A percentile compares a stretch with the other conserved stretches of the same genome.
Evolutionary conservation across 2,888 invertebrate genomes (phyloP).

Genomic region (Tortricodes alternella): DNA sequence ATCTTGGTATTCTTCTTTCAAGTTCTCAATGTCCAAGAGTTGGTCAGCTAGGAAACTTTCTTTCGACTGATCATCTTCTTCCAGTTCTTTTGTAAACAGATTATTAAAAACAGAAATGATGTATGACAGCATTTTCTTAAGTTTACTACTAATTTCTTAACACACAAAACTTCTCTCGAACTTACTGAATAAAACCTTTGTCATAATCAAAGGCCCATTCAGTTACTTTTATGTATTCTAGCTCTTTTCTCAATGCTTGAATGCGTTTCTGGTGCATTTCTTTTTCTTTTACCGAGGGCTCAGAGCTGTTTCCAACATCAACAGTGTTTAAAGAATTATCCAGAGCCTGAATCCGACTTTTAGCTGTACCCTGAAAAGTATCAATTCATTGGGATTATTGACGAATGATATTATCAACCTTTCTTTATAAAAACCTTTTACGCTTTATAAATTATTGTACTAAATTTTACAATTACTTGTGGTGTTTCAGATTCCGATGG

Average conservation of each 20-base stretch:
- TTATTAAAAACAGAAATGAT: constrained; percentile 64
- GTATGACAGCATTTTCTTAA: constrained; percentile 68
- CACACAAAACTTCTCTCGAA: constrained; percentile 2
- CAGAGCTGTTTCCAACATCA: constrained; percentile 79
- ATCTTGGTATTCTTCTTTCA: constrained; percentile 38
- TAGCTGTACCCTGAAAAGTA: constrained; percentile 55
- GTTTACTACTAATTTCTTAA: constrained; percentile 26
- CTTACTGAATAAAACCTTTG: constrained; percentile 84
- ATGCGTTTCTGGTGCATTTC: constrained; percentile 89
- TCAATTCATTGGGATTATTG: not conserved
- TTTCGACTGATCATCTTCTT: constrained; percentile 50
- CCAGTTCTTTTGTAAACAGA: constrained; percentile 51
- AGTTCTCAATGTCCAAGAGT: constrained; percentile 62
- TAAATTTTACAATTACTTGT: constrained; percentile 52
- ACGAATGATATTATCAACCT: no score
- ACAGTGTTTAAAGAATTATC: constrained; percentile 78
- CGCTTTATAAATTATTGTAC: not conserved
- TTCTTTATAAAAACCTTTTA: no score
- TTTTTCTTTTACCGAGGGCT: constrained; percentile 81
- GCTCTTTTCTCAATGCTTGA: constrained; percentile 87
- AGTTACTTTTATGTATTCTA: constrained; percentile 89
- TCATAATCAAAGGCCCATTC: constrained; percentile 92
- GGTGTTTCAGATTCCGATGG: constrained; percentile 74
- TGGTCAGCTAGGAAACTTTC: constrained; percentile 69
- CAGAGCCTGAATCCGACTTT: constrained; percentile 62